phyloP scores from a whole-genome alignment of 1,140 invertebrate genomes.

The Zaprionus taronus region DNA sequence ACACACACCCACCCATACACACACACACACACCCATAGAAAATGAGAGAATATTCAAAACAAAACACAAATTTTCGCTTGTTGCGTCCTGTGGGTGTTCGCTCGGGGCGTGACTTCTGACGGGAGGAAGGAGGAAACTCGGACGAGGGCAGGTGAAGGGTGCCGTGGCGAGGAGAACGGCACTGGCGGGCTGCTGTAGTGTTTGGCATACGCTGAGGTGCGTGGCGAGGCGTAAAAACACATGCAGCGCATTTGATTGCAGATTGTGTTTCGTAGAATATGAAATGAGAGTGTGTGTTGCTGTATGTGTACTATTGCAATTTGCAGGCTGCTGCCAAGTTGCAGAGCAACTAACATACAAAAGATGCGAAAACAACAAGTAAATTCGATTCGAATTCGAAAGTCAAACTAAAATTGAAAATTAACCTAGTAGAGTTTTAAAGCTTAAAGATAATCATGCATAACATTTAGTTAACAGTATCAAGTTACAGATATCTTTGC shows the following conservation, averaged over 20 bases:
- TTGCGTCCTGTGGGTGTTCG: conserved; percentile 38
- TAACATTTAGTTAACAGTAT: too few species aligned
- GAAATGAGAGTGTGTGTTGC: background rate
- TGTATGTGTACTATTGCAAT: conserved; percentile 3
- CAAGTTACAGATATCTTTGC: too few species aligned
- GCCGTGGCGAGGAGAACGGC: background rate
- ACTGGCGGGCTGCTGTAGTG: background rate
- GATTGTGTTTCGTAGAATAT: conserved; percentile 35
- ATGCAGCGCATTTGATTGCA: conserved; percentile 60
- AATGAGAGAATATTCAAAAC: conserved; percentile 34
- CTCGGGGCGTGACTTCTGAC: background rate
- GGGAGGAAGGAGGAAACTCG: background rate
- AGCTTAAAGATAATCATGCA: background rate
- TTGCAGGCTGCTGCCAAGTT: conserved; percentile 32
- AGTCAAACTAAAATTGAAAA: background rate
- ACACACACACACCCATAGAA: conserved; percentile 32
- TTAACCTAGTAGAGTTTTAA: background rate
- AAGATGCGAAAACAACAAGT: background rate
- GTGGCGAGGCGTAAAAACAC: conserved; percentile 47
- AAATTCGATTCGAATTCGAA: background rate
- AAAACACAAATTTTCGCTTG: conserved; percentile 45
- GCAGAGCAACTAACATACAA: conserved; percentile 24
- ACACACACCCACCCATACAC: background rate
- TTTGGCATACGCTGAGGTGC: conserved; percentile 31
- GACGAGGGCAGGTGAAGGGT: background rate